Base-by-base conservation (phyloP, 2,113 vertebrate species). In the Poicephalus meyeri region DNA sequence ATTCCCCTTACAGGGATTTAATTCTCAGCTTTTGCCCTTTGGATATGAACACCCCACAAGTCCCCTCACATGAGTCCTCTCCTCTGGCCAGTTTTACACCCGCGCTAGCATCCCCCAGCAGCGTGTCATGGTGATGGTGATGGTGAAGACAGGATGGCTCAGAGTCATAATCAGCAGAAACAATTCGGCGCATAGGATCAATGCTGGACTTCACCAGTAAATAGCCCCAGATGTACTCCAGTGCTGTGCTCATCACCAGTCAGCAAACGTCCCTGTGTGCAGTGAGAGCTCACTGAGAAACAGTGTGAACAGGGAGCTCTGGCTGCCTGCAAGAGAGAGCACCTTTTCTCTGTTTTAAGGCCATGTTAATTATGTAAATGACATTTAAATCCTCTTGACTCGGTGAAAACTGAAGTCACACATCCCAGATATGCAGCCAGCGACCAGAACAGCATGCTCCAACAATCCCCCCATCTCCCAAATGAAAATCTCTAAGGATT, bases 21-120 rank as follows among this genome's bases (percentile, higher is more conserved):
- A 95, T 92, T 96, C 88, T 93, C 41, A 31, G 91, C 94, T 91
- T 95, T 91, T 97, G 95, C 93, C 95, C 96, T 96, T 35, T 90
- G 93, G 80, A 73, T 82, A 19, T 29, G 91, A 93, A 97, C 93
- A 23, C 31, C 70, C 46, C 61, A 9, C 76, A 8, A 31, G 28
- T 39, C 1, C 39, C 60, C 73, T 39, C 79, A n/a, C 42, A 77
- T 81, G 92, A 95, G 88, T 14, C 82, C 73, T 60, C 88, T 79
- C 86, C 89, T 70, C 92, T 13, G 78, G 71, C 63, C 93, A 58
- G 92, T 83, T 92, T 89, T 28, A 90, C 63, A 29, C 16, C 23
- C 4, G 24, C 19, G 76, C 88, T 91, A 28, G 93, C 80, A 53
- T 26, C 89, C 81, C 37, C 9, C 88, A 18, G 6, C 26, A 10